These are phyloP conservation scores for Hipparchia semele DNA, from an alignment of 2,888 invertebrate genomes.

Conservation along the genomic window DNA sequence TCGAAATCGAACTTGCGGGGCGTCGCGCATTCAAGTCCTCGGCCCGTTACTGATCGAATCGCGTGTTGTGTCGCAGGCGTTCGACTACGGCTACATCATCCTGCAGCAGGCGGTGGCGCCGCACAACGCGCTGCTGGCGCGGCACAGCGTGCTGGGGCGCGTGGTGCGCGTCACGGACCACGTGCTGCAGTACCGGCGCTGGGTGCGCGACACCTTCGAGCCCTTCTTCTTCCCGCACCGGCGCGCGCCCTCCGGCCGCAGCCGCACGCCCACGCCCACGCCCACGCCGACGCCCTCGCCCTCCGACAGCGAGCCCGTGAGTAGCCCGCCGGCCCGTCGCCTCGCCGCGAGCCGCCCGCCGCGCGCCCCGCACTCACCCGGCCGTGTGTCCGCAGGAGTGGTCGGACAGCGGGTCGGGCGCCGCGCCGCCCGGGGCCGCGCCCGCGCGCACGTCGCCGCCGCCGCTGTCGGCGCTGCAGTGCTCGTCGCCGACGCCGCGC, in stretches of 20 bases:
- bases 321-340: constrained; percentile 52
- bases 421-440: constrained; percentile 30
- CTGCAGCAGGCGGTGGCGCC: constrained; percentile 89
- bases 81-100: constrained; percentile 97
- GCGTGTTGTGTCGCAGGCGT: constrained; percentile 85
- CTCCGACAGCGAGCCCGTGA: not conserved
- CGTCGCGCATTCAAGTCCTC: too few species aligned
- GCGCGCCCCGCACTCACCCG: constrained; percentile 59
- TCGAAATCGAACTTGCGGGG: too few species aligned
- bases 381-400: not conserved
- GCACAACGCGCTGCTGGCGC: constrained; percentile 76
- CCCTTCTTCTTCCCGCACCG: constrained; percentile 70
- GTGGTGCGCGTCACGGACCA: constrained; percentile 97
- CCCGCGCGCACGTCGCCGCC: constrained; percentile 61
- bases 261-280: constrained; percentile 35
- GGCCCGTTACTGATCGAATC: too few species aligned
- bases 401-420: not conserved
- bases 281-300: constrained; percentile 35
- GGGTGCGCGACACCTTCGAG: constrained; percentile 76
- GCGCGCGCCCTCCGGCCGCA: constrained; percentile 41
- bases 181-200: constrained; percentile 86
- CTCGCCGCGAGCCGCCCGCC: constrained; percentile 95
- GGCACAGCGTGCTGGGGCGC: constrained; percentile 90
- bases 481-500: constrained; percentile 77
- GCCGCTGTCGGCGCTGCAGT: constrained; percentile 77